Base-by-base conservation (phyloP, 2,888 invertebrate genomes). In the Hololepta plana region DNA sequence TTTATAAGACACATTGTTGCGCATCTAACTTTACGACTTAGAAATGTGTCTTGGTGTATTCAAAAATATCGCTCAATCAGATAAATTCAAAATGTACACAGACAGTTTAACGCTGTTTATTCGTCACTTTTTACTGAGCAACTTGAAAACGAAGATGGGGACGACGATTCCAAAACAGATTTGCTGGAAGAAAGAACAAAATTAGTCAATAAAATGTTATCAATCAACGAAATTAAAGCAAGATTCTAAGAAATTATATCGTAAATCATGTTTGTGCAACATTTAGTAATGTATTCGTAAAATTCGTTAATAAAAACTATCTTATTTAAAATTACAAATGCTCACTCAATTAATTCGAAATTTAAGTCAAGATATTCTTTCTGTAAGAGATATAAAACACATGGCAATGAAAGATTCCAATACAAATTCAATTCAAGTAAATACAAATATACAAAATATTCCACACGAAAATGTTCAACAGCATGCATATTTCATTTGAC, bases 61-160 rank as follows among this genome's bases (percentile, higher is more conserved):
- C 51, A 60, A 68, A 26, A 64, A 77, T 30, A 67, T 88, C 26
- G 64, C 77, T 0, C 63, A 66, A 28, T 67, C 80, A 1, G 62
- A 72, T 0, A 79, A 85, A 47, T 57, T 90, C 5, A 71, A 73
- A 44, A 61, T 74, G 43, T 80, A 91, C 38, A 67, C 81, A 28
- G 87, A 88, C 46, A 80, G 85, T 37, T 53, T 91, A 3, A 59
- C 76, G 21, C 53, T 91, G 5, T 91, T 91, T 46, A 72, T 91
- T 45, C 76, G 74, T 45, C 87, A 88, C 51, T 91, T 91, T 41
- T 51, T 91, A 12, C 46, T 87, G 3, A 72, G 67, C 40, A 69
- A 71, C 40, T 56, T 66, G 3, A 64, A 63, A 3, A 55, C 58
- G 9, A 59, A 59, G 13, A 50, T 49, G 4, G 32, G 20, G 38